phyloP scores from a whole-genome alignment of 2,113 vertebrate genomes.

The Nothoprocta perdicaria region DNA sequence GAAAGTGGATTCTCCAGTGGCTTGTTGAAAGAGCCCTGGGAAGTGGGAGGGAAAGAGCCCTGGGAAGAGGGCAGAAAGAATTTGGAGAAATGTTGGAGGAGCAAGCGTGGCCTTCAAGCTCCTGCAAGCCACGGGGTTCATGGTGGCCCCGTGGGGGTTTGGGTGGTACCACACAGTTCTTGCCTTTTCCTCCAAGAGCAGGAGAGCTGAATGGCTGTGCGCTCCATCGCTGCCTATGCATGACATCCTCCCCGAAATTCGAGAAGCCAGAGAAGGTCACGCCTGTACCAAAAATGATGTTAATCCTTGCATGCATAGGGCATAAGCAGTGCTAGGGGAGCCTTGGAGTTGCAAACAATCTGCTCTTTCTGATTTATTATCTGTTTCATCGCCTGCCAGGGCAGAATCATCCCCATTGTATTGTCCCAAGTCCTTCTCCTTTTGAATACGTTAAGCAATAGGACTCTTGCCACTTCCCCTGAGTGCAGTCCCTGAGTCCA shows the following conservation, averaged over 20 bases:
- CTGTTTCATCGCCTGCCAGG: slow-evolving; percentile 42
- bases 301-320: slow-evolving; percentile 21
- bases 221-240: background rate
- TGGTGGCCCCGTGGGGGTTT: background rate
- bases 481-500: background rate
- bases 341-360: slow-evolving; percentile 32
- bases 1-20: background rate
- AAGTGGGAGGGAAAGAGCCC: background rate
- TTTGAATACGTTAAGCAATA: slow-evolving; percentile 33
- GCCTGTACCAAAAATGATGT: slow-evolving; percentile 1
- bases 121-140: background rate
- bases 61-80: background rate
- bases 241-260: background rate
- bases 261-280: background rate
- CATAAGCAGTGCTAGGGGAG: slow-evolving; percentile 40
- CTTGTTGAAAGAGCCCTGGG: background rate
- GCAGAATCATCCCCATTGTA: slow-evolving; percentile 51
- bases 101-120: background rate
- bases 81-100: background rate
- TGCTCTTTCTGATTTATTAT: slow-evolving; percentile 39
- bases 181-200: background rate
- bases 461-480: background rate
- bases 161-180: background rate
- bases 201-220: background rate
- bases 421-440: slow-evolving; percentile 18